A percentile compares a stretch with the other conserved stretches of the same genome.
Conservation (phyloP, 2,888 invertebrate species). For the Prionchulus punctatus region DNA sequence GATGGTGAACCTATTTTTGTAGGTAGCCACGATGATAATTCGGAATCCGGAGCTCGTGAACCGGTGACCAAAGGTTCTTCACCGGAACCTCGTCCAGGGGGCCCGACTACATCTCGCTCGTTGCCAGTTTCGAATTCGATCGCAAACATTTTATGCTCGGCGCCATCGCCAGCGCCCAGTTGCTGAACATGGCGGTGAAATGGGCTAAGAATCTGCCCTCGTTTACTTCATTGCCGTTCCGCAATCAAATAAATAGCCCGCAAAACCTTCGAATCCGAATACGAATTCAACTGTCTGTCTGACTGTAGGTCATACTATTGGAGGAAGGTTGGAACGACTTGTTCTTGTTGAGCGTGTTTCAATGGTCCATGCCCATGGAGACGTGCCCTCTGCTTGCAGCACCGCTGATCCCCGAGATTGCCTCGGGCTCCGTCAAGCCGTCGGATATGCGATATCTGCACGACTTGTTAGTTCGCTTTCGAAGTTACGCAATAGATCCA, state of each 20-base stretch:
- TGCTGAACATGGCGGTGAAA: slow-evolving; percentile 93
- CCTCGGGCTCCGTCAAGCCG: slow-evolving; percentile 17
- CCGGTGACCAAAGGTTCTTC: too few relatives aligned
- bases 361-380: slow-evolving; percentile 61
- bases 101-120: too few relatives aligned
- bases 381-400: slow-evolving; percentile 50
- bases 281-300: slow-evolving; percentile 33
- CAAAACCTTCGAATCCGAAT: too few relatives aligned
- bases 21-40: too few relatives aligned
- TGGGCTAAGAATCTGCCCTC: slow-evolving; percentile 97
- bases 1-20: too few relatives aligned
- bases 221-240: slow-evolving; percentile 80
- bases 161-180: slow-evolving; percentile 45
- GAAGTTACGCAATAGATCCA: slow-evolving; percentile 75
- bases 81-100: too few relatives aligned
- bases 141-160: too few relatives aligned
- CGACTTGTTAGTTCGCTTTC: slow-evolving; percentile 69
- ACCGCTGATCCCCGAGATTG: slow-evolving; percentile 56
- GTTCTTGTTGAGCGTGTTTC: slow-evolving; percentile 74
- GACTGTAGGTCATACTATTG: slow-evolving; percentile 63
- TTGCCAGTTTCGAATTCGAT: too few relatives aligned
- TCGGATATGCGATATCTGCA: slow-evolving; percentile 65
- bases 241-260: slow-evolving; percentile 86
- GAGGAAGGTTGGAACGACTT: slow-evolving; percentile 87
- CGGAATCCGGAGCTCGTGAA: too few relatives aligned